A percentile compares a stretch with the other conserved stretches of the same genome.
These are phyloP conservation scores for Odontesthes bonariensis DNA, from an alignment of 2,113 vertebrate species.

Conservation along the genomic window DNA sequence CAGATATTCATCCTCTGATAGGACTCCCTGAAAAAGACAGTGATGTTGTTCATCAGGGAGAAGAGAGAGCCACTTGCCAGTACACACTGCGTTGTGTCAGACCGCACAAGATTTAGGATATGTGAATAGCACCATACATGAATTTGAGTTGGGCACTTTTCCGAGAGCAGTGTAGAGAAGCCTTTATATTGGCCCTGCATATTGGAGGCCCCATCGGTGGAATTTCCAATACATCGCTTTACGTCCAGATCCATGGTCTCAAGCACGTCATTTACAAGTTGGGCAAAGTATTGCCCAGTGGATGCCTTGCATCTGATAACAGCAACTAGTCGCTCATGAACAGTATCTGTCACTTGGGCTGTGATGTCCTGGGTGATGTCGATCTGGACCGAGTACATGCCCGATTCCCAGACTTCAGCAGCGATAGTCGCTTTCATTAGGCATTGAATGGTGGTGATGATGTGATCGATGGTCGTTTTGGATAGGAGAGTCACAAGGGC, in stretches of 20 bases:
- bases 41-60: too few relatives aligned
- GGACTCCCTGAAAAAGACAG: neutral
- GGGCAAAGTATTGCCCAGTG: neutral
- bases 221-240: neutral
- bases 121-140: neutral
- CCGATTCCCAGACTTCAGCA: neutral
- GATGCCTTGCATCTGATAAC: neutral
- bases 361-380: neutral
- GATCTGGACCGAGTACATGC: neutral
- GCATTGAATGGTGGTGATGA: neutral
- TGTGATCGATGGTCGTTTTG: neutral
- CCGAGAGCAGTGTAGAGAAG: neutral
- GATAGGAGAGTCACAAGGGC: neutral
- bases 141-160: neutral
- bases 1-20: neutral
- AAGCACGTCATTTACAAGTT: neutral
- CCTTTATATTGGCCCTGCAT: constrained; percentile 4
- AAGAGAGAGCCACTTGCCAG: too few relatives aligned
- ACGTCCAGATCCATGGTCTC: neutral
- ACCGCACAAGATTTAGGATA: too few relatives aligned
- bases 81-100: too few relatives aligned
- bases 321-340: neutral
- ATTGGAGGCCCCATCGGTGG: neutral
- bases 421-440: neutral
- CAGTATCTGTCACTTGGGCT: neutral